Conservation (phyloP, 2,113 vertebrate genomes). For the Mormyrus iriodes region DNA sequence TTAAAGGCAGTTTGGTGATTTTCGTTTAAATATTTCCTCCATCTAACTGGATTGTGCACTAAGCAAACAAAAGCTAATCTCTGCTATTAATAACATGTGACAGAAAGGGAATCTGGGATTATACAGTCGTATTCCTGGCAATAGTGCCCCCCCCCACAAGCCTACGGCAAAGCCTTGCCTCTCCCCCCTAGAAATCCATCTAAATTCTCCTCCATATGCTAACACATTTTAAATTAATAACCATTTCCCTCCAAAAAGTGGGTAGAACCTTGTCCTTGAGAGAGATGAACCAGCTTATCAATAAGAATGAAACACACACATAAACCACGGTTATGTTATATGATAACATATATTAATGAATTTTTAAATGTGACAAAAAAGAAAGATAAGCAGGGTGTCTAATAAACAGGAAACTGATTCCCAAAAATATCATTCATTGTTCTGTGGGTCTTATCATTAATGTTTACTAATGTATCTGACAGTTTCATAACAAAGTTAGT, state of each 20-base stretch:
- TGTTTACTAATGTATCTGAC: neutral
- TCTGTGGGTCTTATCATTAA: neutral
- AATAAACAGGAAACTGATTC: neutral
- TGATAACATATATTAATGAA: neutral
- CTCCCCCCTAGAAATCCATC: neutral
- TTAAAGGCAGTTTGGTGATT: neutral
- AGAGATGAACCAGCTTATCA: conserved; percentile 35
- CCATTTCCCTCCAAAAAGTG: conserved; percentile 27
- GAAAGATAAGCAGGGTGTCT: neutral
- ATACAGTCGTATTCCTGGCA: conserved; percentile 22
- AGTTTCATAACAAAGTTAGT: neutral
- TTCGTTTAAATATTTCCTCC: neutral
- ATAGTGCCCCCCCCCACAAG: neutral
- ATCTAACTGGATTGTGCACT: neutral
- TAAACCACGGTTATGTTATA: neutral
- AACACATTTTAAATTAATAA: conserved; percentile 38
- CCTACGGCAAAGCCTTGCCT: conserved; percentile 20
- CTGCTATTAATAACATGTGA: conserved; percentile 16
- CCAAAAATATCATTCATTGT: neutral
- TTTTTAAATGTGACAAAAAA: neutral
- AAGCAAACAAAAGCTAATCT: conserved; percentile 10
- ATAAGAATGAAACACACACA: neutral
- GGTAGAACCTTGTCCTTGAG: conserved; percentile 17
- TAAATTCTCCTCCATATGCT: conserved; percentile 35
- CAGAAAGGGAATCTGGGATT: conserved; percentile 18